Base-by-base conservation (phyloP, 2,888 invertebrate species). In the Protonemura montana region DNA sequence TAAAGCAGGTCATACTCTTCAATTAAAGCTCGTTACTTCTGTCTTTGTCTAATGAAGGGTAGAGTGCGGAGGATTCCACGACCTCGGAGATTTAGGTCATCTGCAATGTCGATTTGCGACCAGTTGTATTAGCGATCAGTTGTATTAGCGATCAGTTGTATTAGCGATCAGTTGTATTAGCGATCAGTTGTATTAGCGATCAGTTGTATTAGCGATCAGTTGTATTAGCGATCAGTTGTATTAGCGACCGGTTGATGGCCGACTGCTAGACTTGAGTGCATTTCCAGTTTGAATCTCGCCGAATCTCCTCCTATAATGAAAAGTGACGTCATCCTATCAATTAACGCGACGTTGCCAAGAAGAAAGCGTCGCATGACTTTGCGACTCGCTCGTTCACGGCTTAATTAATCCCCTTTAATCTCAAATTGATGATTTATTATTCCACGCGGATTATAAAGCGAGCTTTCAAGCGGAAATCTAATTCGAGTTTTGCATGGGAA, bases 61-160 rank as follows among this genome's bases (percentile, higher is more conserved):
- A 77, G 80, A 28, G 80, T 80, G 13, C 28, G 26, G 80, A 7
- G 21, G 28, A 5, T 21, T 26, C 80, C 80, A 80, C 6, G 78
- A 77, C n/a, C n/a, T n/a, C n/a, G 13, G 25, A 77, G 78, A 26
- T 77, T 77, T 77, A 77, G 78, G 78, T 77, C 78, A 77, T 26
- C 78, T 13, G n/a, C 78, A 13, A 77, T n/a, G 25, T n/a, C n/a
- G 26, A n/a, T 77, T 13, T n/a, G n/a, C n/a, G n/a, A n/a, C n/a
- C n/a, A n/a, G n/a, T n/a, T n/a, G n/a, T n/a, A n/a, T n/a, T n/a
- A n/a, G n/a, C n/a, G n/a, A n/a, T n/a, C n/a, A n/a, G n/a, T n/a
- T n/a, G n/a, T n/a, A n/a, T n/a, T n/a, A n/a, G n/a, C n/a, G n/a
- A n/a, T n/a, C n/a, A n/a, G n/a, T n/a, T n/a, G n/a, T n/a, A n/a